Percentiles rank a stretch among this genome's conserved stretches.
Conservation (phyloP, 2,888 invertebrate species). For the Melieria picta region DNA sequence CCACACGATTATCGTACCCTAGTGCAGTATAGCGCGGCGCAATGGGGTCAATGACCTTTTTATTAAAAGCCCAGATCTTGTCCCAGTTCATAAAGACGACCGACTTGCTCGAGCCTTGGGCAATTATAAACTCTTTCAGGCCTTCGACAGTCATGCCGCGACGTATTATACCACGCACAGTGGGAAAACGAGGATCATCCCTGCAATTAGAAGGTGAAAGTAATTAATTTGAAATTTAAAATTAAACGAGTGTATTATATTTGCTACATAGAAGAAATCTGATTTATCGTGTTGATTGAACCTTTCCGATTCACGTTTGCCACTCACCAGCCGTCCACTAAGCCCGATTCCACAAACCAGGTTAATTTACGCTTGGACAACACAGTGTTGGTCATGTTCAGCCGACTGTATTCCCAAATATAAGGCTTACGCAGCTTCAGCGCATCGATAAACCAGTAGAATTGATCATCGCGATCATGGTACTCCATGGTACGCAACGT, state of each 20-base stretch:
- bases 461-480: constrained; percentile 97
- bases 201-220: constrained; percentile 63
- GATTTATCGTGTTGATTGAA: not conserved
- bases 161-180: constrained; percentile 94
- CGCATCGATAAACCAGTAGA: constrained; percentile 95
- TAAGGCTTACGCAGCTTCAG: constrained; percentile 87
- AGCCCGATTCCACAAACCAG: constrained; percentile 94
- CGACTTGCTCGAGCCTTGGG: constrained; percentile 96
- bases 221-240: not conserved
- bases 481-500: constrained; percentile 98
- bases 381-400: constrained; percentile 98
- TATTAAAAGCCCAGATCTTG: constrained; percentile 99
- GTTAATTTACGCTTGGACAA: constrained; percentile 96
- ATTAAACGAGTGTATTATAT: not conserved
- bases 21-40: constrained; percentile 93
- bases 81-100: constrained; percentile 99
- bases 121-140: constrained; percentile 94
- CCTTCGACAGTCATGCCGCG: constrained; percentile 98
- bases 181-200: constrained; percentile 99
- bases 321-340: constrained; percentile 90
- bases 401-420: constrained; percentile 95
- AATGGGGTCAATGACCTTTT: constrained; percentile 95
- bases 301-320: not conserved
- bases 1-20: constrained; percentile 73
- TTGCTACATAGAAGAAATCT: not conserved